These are phyloP conservation scores for Tinamus major DNA, from an alignment of 2,797 vertebrate genomes.

Conservation along the genomic window DNA sequence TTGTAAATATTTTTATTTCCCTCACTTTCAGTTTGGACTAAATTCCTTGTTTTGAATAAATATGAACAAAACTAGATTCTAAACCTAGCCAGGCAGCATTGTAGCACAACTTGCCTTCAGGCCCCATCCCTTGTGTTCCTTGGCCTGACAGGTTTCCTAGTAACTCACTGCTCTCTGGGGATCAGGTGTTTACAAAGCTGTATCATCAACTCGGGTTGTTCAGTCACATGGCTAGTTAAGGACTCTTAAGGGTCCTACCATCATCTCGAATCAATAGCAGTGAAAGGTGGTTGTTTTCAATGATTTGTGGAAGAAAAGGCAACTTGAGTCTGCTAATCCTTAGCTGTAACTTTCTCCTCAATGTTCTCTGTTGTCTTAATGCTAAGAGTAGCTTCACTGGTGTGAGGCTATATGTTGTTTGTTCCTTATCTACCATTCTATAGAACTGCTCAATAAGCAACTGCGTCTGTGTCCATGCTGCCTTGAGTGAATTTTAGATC, in stretches of 20 bases:
- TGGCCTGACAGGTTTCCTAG: background rate
- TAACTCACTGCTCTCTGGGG: slow-evolving; percentile 65
- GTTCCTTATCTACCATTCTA: background rate
- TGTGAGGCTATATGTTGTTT: background rate
- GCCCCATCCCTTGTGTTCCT: background rate
- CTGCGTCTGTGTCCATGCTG: background rate
- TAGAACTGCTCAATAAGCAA: background rate
- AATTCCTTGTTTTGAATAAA: background rate
- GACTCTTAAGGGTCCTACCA: background rate
- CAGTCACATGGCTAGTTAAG: background rate
- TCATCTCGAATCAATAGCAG: background rate
- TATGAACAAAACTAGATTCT: background rate
- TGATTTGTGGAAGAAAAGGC: background rate
- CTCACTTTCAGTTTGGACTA: background rate
- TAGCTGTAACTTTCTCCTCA: background rate
- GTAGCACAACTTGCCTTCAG: background rate
- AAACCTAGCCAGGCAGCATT: background rate
- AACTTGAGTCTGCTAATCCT: background rate
- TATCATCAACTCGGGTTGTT: background rate
- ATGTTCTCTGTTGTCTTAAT: background rate
- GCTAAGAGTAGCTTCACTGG: too few relatives aligned
- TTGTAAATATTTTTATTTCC: background rate
- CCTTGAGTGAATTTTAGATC: background rate
- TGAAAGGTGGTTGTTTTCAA: background rate
- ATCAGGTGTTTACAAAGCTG: slow-evolving; percentile 66